Conservation (phyloP, 1,140 invertebrate genomes). For the Procambarus clarkii region DNA sequence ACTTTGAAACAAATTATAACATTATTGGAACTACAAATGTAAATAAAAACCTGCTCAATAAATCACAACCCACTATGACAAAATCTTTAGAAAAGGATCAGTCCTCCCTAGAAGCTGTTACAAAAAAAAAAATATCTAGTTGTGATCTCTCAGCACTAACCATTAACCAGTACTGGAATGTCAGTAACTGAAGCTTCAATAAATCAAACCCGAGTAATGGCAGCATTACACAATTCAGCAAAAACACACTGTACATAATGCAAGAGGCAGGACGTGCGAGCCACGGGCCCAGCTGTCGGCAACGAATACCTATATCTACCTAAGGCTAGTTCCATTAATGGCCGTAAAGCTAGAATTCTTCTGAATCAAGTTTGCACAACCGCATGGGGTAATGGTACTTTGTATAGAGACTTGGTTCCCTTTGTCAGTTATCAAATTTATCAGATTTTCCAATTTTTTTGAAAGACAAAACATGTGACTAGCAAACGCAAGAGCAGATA, state of each 20-base stretch:
- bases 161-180: too few species aligned
- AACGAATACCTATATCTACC: conserved; percentile 12
- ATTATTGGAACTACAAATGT: not conserved
- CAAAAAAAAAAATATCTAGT: too few species aligned
- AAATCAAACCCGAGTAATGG: too few species aligned
- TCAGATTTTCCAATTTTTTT: too few species aligned
- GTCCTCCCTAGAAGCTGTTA: not conserved
- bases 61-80: not conserved
- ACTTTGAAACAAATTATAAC: not conserved
- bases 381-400: not conserved
- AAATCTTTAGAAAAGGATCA: not conserved
- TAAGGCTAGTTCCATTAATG: conserved; percentile 34
- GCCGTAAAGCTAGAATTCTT: conserved; percentile 21
- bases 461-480: not conserved
- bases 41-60: not conserved
- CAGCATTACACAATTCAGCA: not conserved
- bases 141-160: too few species aligned
- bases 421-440: not conserved
- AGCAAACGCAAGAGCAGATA: not conserved
- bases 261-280: not conserved
- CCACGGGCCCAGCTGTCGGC: not conserved
- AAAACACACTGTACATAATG: not conserved
- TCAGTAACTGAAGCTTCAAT: too few species aligned
- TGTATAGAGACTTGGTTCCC: not conserved
- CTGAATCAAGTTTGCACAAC: conserved; percentile 15